Conservation (phyloP, 2,888 invertebrate genomes). For the Patella pellucida region DNA sequence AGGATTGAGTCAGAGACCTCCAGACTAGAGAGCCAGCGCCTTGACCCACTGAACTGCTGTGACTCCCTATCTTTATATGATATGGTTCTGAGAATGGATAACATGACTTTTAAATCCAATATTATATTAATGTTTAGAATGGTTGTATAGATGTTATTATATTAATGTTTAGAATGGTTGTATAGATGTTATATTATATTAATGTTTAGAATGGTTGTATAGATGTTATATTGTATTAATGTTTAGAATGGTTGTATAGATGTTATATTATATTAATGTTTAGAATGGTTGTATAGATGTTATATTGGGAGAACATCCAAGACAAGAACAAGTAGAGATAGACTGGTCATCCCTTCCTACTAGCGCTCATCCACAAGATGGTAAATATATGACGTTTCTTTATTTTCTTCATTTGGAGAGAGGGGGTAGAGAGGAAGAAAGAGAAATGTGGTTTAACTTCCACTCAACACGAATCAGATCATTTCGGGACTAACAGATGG, state of each 20-base stretch:
- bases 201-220: constrained; percentile 68
- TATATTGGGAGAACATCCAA: constrained; percentile 47
- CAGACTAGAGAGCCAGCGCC: too few species aligned
- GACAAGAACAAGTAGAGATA: constrained; percentile 52
- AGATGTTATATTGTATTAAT: constrained; percentile 24
- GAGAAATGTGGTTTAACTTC: too few species aligned
- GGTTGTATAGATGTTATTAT: constrained; percentile 38
- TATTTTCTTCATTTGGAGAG: neutral
- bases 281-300: constrained; percentile 68
- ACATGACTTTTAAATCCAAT: too few species aligned
- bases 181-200: constrained; percentile 37
- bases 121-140: constrained; percentile 66
- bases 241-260: constrained; percentile 68
- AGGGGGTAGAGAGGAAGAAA: too few species aligned
- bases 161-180: constrained; percentile 69
- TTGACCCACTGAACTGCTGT: too few species aligned
- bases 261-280: constrained; percentile 15
- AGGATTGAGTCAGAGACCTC: too few species aligned
- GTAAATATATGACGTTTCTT: constrained; percentile 37
- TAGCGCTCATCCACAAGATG: constrained; percentile 78
- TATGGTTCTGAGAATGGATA: too few species aligned
- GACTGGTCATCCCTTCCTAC: constrained; percentile 82
- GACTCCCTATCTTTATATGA: too few species aligned
- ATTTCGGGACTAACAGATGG: too few species aligned
- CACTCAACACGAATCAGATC: too few species aligned